These are phyloP conservation scores for Mimas tiliae DNA, from an alignment of 2,888 invertebrate species.

Conservation along the genomic window DNA sequence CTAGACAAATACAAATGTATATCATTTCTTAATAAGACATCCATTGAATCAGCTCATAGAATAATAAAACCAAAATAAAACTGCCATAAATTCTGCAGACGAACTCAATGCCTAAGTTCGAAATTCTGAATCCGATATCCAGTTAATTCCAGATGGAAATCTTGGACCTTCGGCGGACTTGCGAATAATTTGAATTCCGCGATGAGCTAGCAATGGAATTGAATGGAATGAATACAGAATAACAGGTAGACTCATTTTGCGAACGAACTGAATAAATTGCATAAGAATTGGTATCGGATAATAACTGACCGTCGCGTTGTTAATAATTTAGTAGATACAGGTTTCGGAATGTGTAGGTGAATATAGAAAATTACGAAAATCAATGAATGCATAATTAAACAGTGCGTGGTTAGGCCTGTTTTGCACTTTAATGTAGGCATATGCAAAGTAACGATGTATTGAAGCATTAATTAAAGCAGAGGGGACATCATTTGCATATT, in stretches of 20 bases:
- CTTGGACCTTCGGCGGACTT: conserved; percentile 44
- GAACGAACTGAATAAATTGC: conserved; percentile 37
- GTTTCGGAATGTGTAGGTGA: not conserved
- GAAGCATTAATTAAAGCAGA: not conserved
- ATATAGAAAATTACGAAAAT: conserved; percentile 15
- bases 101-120: conserved; percentile 30
- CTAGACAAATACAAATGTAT: not conserved
- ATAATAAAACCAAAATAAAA: conserved; percentile 10
- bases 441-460: conserved; percentile 1
- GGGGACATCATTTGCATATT: not conserved
- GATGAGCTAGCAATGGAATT: conserved; percentile 47
- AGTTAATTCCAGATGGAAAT: conserved; percentile 47
- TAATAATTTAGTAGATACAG: conserved; percentile 12
- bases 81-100: conserved; percentile 28
- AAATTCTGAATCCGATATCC: conserved; percentile 27
- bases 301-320: conserved; percentile 11
- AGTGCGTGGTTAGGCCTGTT: conserved; percentile 30
- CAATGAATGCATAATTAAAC: conserved; percentile 12
- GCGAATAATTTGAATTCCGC: conserved; percentile 62
- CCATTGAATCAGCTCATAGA: not conserved
- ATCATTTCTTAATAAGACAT: not conserved
- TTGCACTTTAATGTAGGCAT: not conserved
- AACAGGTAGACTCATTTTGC: conserved; percentile 29
- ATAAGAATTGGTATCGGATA: not conserved
- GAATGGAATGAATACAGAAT: conserved; percentile 55